These are phyloP conservation scores for Piprites chloris DNA, from an alignment of 2,113 vertebrate species.

Conservation along the genomic window DNA sequence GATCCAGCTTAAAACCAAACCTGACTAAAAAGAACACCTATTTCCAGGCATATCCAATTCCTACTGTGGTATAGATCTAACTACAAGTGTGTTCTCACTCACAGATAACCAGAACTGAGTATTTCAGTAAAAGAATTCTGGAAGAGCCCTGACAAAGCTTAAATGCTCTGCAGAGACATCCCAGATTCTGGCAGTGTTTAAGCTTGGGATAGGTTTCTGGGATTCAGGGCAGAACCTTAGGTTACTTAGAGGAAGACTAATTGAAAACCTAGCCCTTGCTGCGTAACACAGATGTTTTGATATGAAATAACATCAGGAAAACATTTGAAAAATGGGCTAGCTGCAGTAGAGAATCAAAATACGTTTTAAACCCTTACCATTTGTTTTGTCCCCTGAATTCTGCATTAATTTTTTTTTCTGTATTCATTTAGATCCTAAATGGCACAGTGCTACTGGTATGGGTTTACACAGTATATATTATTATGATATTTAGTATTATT, in stretches of 20 bases:
- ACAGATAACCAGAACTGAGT: neutral
- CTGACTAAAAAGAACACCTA: neutral
- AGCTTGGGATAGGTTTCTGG: neutral
- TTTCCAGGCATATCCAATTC: neutral
- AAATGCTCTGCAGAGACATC: neutral
- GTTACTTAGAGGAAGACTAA: neutral
- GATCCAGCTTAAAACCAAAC: neutral
- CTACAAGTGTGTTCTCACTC: neutral
- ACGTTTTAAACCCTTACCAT: neutral
- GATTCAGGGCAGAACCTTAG: neutral
- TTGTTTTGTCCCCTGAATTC: neutral
- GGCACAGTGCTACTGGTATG: neutral
- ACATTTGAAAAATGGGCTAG: neutral
- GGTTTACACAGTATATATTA: neutral
- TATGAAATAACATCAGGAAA: neutral
- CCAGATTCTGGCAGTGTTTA: neutral
- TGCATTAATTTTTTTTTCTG: neutral
- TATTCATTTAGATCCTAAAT: neutral
- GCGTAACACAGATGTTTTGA: neutral
- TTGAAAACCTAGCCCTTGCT: neutral
- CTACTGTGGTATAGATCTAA: neutral
- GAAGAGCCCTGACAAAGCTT: neutral
- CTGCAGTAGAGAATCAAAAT: neutral
- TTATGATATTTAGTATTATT: neutral
- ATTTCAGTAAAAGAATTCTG: neutral